phyloP scores from a whole-genome alignment of 2,888 invertebrate genomes.

The Philereme vetulata region DNA sequence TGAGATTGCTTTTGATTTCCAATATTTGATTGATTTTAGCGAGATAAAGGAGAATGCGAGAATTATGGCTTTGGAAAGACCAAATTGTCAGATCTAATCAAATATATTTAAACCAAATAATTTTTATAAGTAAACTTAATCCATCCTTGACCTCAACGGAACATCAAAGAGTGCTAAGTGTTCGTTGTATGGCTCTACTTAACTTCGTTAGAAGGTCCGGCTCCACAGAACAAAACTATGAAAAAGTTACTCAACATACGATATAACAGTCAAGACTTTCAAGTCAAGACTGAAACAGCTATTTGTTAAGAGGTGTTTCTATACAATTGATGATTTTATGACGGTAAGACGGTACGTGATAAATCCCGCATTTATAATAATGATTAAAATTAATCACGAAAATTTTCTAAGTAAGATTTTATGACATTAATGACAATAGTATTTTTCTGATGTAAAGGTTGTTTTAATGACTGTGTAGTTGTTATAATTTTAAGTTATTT shows the following conservation, averaged over 20 bases:
- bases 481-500: too few relatives aligned
- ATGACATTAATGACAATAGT: too few relatives aligned
- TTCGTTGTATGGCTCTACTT: neutral
- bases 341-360: too few relatives aligned
- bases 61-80: conserved; percentile 6
- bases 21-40: conserved; percentile 14
- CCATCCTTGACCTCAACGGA: neutral
- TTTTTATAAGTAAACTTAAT: neutral
- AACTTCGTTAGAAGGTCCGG: conserved; percentile 6
- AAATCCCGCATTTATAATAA: too few relatives aligned
- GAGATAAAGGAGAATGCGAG: conserved; percentile 1
- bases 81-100: conserved; percentile 2
- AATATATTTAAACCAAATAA: neutral
- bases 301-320: too few relatives aligned
- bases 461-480: too few relatives aligned
- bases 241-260: conserved; percentile 19
- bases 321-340: too few relatives aligned
- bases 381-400: too few relatives aligned
- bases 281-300: too few relatives aligned
- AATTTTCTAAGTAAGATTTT: too few relatives aligned
- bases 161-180: neutral
- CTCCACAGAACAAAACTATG: conserved; percentile 24
- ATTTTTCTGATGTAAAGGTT: too few relatives aligned
- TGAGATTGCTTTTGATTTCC: conserved; percentile 11
- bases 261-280: conserved; percentile 10